These are phyloP conservation scores for Gandaritis pyraliata DNA, from an alignment of 2,888 invertebrate species.

Conservation along the genomic window DNA sequence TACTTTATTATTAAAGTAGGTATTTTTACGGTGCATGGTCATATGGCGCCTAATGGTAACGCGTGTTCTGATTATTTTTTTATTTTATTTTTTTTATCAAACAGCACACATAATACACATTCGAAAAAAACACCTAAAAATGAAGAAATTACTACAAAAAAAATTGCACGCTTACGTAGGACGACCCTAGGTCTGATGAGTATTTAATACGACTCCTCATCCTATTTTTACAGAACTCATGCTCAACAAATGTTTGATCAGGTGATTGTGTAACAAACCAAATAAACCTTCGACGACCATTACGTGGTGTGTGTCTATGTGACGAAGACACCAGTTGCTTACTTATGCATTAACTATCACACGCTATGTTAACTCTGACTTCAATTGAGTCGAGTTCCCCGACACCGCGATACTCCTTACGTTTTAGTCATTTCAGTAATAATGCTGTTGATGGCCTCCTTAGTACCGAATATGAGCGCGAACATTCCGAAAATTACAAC, in stretches of 20 bases:
- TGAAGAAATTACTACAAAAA: not conserved
- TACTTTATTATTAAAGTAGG: no score
- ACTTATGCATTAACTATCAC: constrained; percentile 38
- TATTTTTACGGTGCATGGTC: no score
- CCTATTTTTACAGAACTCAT: not conserved
- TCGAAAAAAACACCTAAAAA: no score
- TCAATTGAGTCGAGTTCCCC: constrained; percentile 28
- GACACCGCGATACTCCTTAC: constrained; percentile 36
- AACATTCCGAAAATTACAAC: constrained; percentile 90
- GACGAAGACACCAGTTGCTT: constrained; percentile 20
- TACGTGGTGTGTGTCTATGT: constrained; percentile 22
- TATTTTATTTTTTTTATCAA: no score
- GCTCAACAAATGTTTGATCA: constrained; percentile 25
- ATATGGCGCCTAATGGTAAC: no score
- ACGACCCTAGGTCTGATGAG: not conserved
- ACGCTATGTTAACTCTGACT: constrained; percentile 45
- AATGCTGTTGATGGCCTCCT: constrained; percentile 65
- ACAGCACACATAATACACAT: no score
- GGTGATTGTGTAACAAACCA: constrained; percentile 27
- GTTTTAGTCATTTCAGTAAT: constrained; percentile 48
- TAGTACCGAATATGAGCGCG: constrained; percentile 91
- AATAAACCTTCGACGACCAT: constrained; percentile 16
- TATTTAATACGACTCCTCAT: not conserved
- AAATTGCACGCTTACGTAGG: constrained; percentile 10
- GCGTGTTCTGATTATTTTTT: not conserved